A percentile compares a stretch with the other conserved stretches of the same genome.
These are phyloP conservation scores for Tinea trinotella DNA, from an alignment of 2,888 invertebrate genomes.

Conservation along the genomic window DNA sequence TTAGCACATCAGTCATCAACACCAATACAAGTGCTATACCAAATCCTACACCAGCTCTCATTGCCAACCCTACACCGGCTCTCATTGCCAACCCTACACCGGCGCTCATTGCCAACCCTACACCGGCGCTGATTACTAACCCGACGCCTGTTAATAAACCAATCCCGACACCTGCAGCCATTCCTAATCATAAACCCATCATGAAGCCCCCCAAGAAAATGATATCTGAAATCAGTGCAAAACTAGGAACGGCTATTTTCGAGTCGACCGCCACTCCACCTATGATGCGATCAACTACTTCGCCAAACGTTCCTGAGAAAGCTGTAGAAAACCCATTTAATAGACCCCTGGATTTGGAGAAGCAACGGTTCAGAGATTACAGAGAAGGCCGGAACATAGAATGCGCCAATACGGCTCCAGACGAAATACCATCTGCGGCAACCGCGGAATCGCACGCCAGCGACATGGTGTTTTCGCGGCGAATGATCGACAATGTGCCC, in stretches of 20 bases:
- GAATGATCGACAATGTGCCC: slow-evolving; percentile 37
- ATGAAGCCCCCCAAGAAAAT: slow-evolving; percentile 60
- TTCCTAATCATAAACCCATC: slow-evolving; percentile 41
- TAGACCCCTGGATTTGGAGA: slow-evolving; percentile 25
- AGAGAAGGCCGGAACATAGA: slow-evolving; percentile 9
- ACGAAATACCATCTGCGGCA: slow-evolving; percentile 19
- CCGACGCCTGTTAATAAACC: neutral
- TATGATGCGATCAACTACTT: slow-evolving; percentile 22
- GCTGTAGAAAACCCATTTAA: slow-evolving; percentile 17
- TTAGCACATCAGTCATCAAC: slow-evolving; percentile 14
- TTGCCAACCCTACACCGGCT: slow-evolving; percentile 25
- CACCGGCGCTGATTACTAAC: neutral
- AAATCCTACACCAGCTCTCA: neutral
- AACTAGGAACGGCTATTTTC: slow-evolving; percentile 44
- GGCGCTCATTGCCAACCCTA: slow-evolving; percentile 23
- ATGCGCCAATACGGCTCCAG: slow-evolving; percentile 12
- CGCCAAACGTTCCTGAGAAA: slow-evolving; percentile 24
- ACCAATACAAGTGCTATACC: neutral
- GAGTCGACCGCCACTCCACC: slow-evolving; percentile 39
- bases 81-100: slow-evolving; percentile 25
- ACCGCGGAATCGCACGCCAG: slow-evolving; percentile 19
- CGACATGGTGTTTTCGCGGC: slow-evolving; percentile 22
- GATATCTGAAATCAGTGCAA: slow-evolving; percentile 59
- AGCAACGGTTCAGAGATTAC: slow-evolving; percentile 23
- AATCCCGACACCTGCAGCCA: neutral